phyloP scores from a whole-genome alignment of 1,140 invertebrate species.

The Solenopsis fugax region DNA sequence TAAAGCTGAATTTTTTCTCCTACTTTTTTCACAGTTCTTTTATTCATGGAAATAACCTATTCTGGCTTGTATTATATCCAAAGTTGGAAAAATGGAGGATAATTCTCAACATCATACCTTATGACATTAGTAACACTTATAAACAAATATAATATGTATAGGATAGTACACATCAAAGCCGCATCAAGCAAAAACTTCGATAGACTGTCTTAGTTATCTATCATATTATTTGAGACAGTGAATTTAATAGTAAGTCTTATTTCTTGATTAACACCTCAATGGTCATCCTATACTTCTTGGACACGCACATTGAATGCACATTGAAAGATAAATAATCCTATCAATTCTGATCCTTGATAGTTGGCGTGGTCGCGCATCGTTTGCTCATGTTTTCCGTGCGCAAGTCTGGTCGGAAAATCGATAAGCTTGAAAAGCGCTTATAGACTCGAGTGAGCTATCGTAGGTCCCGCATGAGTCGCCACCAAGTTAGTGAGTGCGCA shows the following conservation, averaged over 20 bases:
- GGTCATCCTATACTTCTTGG: neutral
- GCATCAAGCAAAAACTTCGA: neutral
- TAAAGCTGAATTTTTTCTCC: neutral
- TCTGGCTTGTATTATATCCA: neutral
- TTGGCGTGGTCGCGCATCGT: slow-evolving; percentile 24
- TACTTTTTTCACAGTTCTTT: neutral
- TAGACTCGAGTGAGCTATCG: neutral
- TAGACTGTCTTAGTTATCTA: neutral
- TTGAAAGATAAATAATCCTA: slow-evolving; percentile 58
- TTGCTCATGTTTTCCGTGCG: slow-evolving; percentile 67
- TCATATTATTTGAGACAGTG: neutral
- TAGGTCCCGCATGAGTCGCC: slow-evolving; percentile 25
- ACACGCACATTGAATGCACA: neutral
- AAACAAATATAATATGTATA: neutral
- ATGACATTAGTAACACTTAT: neutral
- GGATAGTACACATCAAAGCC: neutral
- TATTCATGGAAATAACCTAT: neutral
- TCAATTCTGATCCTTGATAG: slow-evolving; percentile 41
- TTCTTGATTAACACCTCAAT: neutral
- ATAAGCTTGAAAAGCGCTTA: slow-evolving; percentile 56
- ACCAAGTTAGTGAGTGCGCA: slow-evolving; percentile 52
- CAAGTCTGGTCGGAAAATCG: slow-evolving; percentile 76
- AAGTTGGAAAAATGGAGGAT: neutral
- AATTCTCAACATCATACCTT: neutral
- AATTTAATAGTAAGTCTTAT: slow-evolving; percentile 3